A percentile compares a stretch with the other conserved stretches of the same genome.
phyloP scores from a whole-genome alignment of 2,113 vertebrate genomes.

The Lichenostomus cassidix region DNA sequence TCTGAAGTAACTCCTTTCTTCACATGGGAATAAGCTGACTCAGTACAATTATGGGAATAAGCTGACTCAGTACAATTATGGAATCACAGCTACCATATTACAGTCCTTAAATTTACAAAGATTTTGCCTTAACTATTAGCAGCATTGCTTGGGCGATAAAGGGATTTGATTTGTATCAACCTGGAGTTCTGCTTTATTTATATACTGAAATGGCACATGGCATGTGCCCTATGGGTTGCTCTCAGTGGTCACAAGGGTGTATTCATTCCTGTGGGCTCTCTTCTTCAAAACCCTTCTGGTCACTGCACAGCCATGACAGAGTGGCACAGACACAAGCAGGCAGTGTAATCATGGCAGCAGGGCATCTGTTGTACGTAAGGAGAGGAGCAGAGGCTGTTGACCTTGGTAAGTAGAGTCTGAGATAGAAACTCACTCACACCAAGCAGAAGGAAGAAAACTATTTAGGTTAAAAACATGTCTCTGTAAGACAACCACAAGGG shows the following conservation, averaged over 20 bases:
- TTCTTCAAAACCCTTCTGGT: background rate
- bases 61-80: constrained; percentile 29
- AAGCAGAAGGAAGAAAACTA: background rate
- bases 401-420: background rate
- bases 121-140: background rate
- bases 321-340: too few relatives aligned
- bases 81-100: background rate
- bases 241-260: background rate
- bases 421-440: background rate
- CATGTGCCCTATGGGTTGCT: background rate
- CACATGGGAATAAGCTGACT: background rate
- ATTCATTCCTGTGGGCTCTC: background rate
- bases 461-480: background rate
- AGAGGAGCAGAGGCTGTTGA: background rate
- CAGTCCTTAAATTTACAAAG: background rate
- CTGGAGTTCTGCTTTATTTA: background rate
- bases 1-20: background rate
- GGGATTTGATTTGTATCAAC: background rate
- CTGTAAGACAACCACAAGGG: background rate
- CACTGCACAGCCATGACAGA: background rate
- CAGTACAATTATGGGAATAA: constrained; percentile 29
- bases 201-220: background rate
- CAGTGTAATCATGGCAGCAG: background rate
- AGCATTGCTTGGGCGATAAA: background rate
- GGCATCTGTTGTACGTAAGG: accelerated